phyloP scores from a whole-genome alignment of 2,888 invertebrate species.

The Acronicta leporina region DNA sequence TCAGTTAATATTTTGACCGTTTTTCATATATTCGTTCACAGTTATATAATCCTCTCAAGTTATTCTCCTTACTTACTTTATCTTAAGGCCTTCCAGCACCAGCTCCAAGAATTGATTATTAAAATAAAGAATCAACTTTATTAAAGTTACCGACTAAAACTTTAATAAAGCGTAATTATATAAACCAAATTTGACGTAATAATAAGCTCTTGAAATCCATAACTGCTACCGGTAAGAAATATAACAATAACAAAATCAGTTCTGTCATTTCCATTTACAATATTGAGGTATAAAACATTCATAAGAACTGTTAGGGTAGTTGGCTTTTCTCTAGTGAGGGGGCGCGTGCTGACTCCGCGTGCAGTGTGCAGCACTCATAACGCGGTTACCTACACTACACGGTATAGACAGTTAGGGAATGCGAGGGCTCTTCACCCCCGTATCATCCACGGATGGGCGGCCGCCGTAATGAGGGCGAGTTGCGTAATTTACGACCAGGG shows the following conservation, averaged over 20 bases:
- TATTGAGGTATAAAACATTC: slow-evolving; percentile 65
- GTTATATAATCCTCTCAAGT: no score
- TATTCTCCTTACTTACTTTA: no score
- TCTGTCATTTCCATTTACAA: slow-evolving; percentile 44
- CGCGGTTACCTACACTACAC: slow-evolving; percentile 57
- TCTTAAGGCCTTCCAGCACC: no score
- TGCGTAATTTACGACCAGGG: slow-evolving; percentile 81
- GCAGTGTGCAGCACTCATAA: slow-evolving; percentile 66
- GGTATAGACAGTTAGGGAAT: slow-evolving; percentile 64
- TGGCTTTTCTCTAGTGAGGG: slow-evolving; percentile 39
- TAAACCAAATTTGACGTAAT: no score
- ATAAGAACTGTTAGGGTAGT: slow-evolving; percentile 43
- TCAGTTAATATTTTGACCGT: no score
- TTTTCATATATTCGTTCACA: no score
- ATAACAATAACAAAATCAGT: slow-evolving; percentile 25
- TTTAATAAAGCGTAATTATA: no score
- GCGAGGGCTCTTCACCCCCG: slow-evolving; percentile 71
- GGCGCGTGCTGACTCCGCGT: slow-evolving; percentile 52
- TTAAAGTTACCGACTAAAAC: no score
- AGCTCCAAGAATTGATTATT: no score
- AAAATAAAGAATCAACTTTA: no score
- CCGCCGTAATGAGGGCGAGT: slow-evolving; percentile 84
- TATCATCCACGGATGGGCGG: slow-evolving; percentile 81
- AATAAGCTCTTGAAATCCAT: no score
- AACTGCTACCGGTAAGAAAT: slow-evolving; percentile 17